Conservation (phyloP, 2,797 vertebrate species). For the Rhinogobio ventralis region DNA sequence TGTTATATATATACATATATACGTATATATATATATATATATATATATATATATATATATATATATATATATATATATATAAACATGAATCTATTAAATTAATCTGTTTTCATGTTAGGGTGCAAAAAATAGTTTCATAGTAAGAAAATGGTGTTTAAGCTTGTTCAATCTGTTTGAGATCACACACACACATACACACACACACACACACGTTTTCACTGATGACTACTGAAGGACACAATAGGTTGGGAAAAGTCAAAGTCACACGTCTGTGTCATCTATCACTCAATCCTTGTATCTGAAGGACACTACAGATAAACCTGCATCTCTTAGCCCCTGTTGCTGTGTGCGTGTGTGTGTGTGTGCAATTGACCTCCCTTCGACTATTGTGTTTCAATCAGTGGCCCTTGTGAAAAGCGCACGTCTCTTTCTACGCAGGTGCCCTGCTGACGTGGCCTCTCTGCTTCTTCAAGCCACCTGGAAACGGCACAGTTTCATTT, state of each 20-base stretch:
- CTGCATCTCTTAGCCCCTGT: slow-evolving; percentile 21
- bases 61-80: no score
- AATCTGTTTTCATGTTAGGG: neutral
- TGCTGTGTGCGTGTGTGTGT: slow-evolving; percentile 20
- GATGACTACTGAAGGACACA: slow-evolving; percentile 6
- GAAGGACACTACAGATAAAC: slow-evolving; percentile 52
- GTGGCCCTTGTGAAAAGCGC: slow-evolving; percentile 22
- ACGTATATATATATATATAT: no score
- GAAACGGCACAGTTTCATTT: slow-evolving; percentile 27
- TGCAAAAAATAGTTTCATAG: neutral
- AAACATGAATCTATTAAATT: neutral
- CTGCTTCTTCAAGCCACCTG: slow-evolving; percentile 33
- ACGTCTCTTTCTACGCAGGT: slow-evolving; percentile 1
- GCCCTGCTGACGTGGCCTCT: slow-evolving; percentile 19
- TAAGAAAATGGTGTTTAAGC: neutral
- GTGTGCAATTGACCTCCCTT: slow-evolving; percentile 35
- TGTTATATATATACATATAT: no score
- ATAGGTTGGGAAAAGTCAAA: slow-evolving; percentile 13
- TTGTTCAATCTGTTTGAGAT: neutral
- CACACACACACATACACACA: neutral
- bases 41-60: no score
- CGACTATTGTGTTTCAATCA: slow-evolving; percentile 38
- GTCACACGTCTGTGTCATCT: slow-evolving; percentile 3
- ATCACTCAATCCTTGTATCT: slow-evolving; percentile 28
- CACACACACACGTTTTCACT: neutral